A percentile compares a stretch with the other conserved stretches of the same genome.
Evolutionary conservation across 64 coral and sea anemone species (phyloP).

Genomic region (Dendronephthya gigantea): DNA sequence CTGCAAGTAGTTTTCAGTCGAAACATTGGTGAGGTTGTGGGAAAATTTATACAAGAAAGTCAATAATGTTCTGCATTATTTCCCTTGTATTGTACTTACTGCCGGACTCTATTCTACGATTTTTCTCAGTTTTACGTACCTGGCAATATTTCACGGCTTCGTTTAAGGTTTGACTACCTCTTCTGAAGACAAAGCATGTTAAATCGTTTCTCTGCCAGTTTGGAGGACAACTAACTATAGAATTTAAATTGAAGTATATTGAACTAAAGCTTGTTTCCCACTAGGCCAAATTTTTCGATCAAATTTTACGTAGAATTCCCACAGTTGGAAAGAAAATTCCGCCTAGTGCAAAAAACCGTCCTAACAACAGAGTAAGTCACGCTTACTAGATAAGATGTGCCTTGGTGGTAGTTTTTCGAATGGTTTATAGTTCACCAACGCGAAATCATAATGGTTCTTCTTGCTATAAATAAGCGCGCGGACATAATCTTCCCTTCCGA

Average conservation of each 20-base stretch:
- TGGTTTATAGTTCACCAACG: constrained; percentile 21
- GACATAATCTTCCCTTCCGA: constrained; percentile 8
- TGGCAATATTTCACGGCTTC: constrained; percentile 42
- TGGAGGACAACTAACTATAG: constrained; percentile 42
- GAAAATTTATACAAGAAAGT: too few relatives aligned
- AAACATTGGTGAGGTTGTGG: too few relatives aligned
- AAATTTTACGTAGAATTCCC: too few relatives aligned
- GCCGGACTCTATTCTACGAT: too few relatives aligned
- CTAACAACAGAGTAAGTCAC: too few relatives aligned
- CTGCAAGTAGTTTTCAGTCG: neutral
- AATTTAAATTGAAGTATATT: neutral
- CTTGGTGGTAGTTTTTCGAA: constrained; percentile 37
- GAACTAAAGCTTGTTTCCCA: too few relatives aligned
- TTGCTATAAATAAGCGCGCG: constrained; percentile 8
- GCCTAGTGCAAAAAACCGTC: too few relatives aligned
- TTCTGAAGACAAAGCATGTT: constrained; percentile 22
- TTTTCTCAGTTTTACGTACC: constrained; percentile 12
- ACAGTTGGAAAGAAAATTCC: too few relatives aligned
- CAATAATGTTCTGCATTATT: too few relatives aligned
- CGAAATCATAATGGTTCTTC: neutral
- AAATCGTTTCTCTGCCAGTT: constrained; percentile 25
- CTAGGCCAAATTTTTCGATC: too few relatives aligned
- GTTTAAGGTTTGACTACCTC: constrained; percentile 21
- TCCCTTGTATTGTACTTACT: too few relatives aligned
- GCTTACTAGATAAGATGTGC: constrained; percentile 47